Percentiles rank a stretch among this genome's conserved stretches.
Evolutionary conservation across 2,888 invertebrate genomes (phyloP).

Genomic region (Leistus spinibarbis): DNA sequence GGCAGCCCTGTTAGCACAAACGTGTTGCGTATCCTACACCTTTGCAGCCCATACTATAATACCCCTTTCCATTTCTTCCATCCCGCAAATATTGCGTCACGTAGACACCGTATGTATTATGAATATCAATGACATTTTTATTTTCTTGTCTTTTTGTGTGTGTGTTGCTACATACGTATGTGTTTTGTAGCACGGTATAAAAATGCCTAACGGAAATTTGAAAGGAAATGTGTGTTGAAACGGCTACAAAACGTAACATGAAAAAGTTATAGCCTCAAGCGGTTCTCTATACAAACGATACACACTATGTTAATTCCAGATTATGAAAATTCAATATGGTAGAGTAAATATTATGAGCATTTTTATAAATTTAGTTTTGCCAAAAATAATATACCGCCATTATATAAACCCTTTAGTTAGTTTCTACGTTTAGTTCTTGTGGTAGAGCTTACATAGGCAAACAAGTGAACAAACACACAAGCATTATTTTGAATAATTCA

Average conservation of each 20-base stretch:
- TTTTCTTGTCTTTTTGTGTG: neutral
- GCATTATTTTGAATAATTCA: too few species aligned
- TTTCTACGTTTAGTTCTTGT: too few species aligned
- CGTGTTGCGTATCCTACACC: constrained; percentile 19
- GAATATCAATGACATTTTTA: constrained; percentile 28
- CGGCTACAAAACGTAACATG: neutral
- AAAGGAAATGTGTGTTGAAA: neutral
- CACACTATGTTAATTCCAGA: neutral
- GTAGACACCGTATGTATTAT: constrained; percentile 12
- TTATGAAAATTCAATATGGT: neutral
- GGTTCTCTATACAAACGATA: neutral
- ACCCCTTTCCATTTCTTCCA: neutral
- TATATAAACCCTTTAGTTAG: too few species aligned
- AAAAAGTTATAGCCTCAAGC: neutral
- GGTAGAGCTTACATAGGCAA: too few species aligned
- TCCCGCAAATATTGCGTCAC: constrained; percentile 19
- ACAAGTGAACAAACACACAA: too few species aligned
- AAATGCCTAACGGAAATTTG: neutral
- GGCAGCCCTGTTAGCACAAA: constrained; percentile 10
- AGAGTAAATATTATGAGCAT: neutral
- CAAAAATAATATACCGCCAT: too few species aligned
- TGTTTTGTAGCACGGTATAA: neutral
- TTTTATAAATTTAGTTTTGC: too few species aligned
- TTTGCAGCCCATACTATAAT: neutral
- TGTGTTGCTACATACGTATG: neutral